Base-by-base conservation (phyloP, 2,888 invertebrate species). In the Antitype chi region DNA sequence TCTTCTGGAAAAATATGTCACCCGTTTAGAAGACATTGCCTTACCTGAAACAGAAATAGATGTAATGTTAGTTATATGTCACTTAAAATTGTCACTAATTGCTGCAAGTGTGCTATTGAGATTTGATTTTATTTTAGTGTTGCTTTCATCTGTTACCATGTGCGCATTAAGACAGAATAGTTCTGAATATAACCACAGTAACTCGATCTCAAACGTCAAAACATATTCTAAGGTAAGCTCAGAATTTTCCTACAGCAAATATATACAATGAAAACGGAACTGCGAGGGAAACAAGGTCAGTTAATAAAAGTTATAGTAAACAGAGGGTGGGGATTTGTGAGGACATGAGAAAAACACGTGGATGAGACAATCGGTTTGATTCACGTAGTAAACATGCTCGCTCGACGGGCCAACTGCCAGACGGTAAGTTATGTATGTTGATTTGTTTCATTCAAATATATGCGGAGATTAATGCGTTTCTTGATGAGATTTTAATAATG, bases 21-120 rank as follows among this genome's bases (percentile, higher is more conserved):
- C 94, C 91, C 95, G 95, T 93, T 95, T 96, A 90, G 95, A 94
- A 95, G 95, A 92, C 96, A 96, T 96, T 94, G 94, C 92, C 96
- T 96, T 96, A 96, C 96, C 96, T 96, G 96, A 89, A 96, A 96
- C 90, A 94, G 92, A 94, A 93, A 92, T 89, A 92, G 88, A 90
- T 82, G 87, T 70, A 73, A 85, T 74, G 73, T 91, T 85, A 91
- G 86, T 82, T 28, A 62, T 76, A 80, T 77, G 79, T 70, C 57
- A 49, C 68, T 63, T 70, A 62, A 70, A 70, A 68, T 43, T 66
- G 57, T 52, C 71, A 70, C 81, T 89, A 81, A 86, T 88, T 82
- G 70, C 77, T 70, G 63, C 70, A 74, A 20, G 49, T 75, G 66
- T 74, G 73, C 66, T 76, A 70, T 77, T 73, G 28, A 47, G 43